Base-by-base conservation (phyloP, 2,888 invertebrate species). In the Rotaria sp. region DNA sequence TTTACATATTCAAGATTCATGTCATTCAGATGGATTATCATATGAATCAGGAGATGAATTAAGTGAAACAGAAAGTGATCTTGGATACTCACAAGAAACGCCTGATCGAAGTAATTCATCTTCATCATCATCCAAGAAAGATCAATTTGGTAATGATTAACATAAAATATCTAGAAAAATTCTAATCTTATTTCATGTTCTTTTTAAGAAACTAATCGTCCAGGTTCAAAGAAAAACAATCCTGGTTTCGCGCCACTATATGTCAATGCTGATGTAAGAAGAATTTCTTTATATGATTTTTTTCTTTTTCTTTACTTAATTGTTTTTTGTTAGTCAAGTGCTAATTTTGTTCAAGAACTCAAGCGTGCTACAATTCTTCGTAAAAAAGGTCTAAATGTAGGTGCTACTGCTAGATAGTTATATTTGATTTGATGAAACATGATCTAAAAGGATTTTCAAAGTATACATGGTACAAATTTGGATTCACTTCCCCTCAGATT, bases 21-120 rank as follows among this genome's bases (percentile, higher is more conserved):
- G 26, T 26, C 45, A 80, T 45, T 41, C 80, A 4, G 80, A 45
- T 80, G 80, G 80, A 15, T 41, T 80, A 45, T 45, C 80, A 1
- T 80, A 80, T 45, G 80, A 80, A 45, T 80, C 80, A 4, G 80
- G 45, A 11, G 80, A 80, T 80, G 80, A 80, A 80, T 45, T 80
- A n/a, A 80, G 80, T 26, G 45, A 80, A 80, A 80, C 18, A 35
- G 67, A 67, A 67, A 35, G 18, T 67, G 67, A 67, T 21, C 15
- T 21, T 30, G 13, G 67, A 67, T 67, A 35, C 5, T 67, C 67
- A 30, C 67, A 67, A 67, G 67, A 67, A 35, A 67, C 21, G 38
- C 35, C 38, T 21, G 5, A 67, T 35, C 7, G 5, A 2, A 15
- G 38, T 67, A 13, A 0, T 38, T 21, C 67, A 30, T 4, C 13